phyloP scores from a whole-genome alignment of 1,140 invertebrate species.

The Drosophila bipectinata region DNA sequence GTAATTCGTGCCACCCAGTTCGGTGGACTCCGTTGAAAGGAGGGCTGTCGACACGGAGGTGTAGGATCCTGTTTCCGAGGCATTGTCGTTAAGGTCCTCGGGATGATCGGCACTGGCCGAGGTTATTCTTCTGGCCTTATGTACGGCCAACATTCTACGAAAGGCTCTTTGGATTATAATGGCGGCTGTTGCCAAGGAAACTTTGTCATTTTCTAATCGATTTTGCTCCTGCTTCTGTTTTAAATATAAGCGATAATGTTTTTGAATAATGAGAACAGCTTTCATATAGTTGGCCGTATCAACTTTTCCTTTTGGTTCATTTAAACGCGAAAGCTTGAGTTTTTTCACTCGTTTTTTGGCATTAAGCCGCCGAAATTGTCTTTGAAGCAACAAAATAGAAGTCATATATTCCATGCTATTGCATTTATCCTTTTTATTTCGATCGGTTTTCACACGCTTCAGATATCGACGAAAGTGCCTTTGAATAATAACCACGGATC shows the following conservation, averaged over 20 bases:
- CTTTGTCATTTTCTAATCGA: conserved; percentile 14
- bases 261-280: conserved; percentile 56
- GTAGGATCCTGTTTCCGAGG: conserved; percentile 69
- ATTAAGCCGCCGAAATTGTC: conserved; percentile 49
- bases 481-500: conserved; percentile 59
- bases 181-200: conserved; percentile 59
- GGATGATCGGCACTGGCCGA: conserved; percentile 34
- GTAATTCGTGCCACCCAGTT: conserved; percentile 44
- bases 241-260: conserved; percentile 52
- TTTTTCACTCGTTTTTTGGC: conserved; percentile 29
- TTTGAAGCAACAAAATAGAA: conserved; percentile 61
- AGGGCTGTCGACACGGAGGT: conserved; percentile 73
- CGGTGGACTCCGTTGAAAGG: conserved; percentile 67
- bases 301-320: conserved; percentile 1
- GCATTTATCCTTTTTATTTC: conserved; percentile 21
- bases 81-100: conserved; percentile 67
- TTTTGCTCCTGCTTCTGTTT: conserved; percentile 26
- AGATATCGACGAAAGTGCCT: conserved; percentile 55
- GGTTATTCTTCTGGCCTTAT: conserved; percentile 28
- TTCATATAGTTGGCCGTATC: conserved; percentile 46
- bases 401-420: conserved; percentile 48
- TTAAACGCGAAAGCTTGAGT: neutral
- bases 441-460: conserved; percentile 26
- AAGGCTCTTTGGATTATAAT: conserved; percentile 73
- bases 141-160: conserved; percentile 43